phyloP scores from a whole-genome alignment of 2,888 invertebrate genomes.

The Eulithis testata region DNA sequence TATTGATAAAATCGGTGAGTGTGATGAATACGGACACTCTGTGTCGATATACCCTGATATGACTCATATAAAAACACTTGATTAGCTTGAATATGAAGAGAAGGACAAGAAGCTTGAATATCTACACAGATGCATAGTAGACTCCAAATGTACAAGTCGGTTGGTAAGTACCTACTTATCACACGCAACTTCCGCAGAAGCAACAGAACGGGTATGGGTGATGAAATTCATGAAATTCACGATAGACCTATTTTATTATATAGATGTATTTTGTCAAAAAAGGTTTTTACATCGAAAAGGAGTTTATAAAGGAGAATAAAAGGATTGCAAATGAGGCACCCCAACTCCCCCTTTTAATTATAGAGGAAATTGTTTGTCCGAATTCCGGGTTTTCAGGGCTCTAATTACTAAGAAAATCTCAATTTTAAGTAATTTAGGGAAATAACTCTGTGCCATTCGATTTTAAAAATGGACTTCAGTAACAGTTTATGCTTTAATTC shows the following conservation, averaged over 20 bases:
- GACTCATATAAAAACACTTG: too few species aligned
- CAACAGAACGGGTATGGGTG: neutral
- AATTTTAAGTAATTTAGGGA: slow-evolving; percentile 55
- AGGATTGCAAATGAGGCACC: slow-evolving; percentile 76
- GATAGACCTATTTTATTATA: slow-evolving; percentile 20
- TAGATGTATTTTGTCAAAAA: slow-evolving; percentile 47
- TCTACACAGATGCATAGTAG: too few species aligned
- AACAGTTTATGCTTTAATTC: neutral
- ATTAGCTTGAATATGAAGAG: too few species aligned
- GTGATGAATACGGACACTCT: too few species aligned
- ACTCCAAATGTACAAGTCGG: too few species aligned
- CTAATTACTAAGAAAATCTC: slow-evolving; percentile 71
- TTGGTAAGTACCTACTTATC: too few species aligned
- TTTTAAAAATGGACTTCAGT: slow-evolving; percentile 44
- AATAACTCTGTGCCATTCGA: slow-evolving; percentile 54
- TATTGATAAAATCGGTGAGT: too few species aligned
- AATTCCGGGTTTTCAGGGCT: slow-evolving; percentile 60
- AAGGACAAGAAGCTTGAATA: too few species aligned
- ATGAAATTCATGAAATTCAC: slow-evolving; percentile 20
- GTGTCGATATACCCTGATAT: too few species aligned
- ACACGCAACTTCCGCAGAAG: too few species aligned
- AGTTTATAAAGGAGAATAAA: slow-evolving; percentile 61
- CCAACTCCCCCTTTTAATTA: slow-evolving; percentile 73
- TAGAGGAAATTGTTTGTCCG: slow-evolving; percentile 73
- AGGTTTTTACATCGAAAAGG: slow-evolving; percentile 65